Evolutionary conservation across 2,888 invertebrate genomes (phyloP).

Genomic region (Conomelus anceps): DNA sequence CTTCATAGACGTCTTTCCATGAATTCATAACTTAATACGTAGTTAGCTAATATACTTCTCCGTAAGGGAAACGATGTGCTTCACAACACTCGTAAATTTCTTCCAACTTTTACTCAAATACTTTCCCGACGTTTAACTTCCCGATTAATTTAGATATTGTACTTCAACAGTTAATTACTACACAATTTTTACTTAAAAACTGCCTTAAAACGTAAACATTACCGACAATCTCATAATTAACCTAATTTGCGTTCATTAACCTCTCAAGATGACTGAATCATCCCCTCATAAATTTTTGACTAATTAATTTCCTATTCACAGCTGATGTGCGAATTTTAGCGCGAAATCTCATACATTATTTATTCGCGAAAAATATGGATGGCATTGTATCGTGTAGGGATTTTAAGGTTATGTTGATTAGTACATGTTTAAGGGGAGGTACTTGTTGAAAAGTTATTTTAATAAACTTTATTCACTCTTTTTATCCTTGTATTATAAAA

Average conservation of each 20-base stretch:
- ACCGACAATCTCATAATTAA: neutral
- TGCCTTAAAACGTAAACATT: neutral
- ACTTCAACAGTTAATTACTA: neutral
- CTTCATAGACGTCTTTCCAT: neutral
- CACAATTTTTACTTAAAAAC: neutral
- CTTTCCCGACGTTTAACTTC: neutral
- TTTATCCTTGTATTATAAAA: too few species aligned
- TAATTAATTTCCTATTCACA: neutral
- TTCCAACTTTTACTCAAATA: neutral
- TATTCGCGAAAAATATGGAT: neutral
- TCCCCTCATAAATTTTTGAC: neutral
- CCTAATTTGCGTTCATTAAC: neutral
- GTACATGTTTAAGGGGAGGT: too few species aligned
- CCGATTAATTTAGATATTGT: neutral
- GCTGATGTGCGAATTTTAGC: neutral
- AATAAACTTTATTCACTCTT: too few species aligned
- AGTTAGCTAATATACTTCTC: neutral
- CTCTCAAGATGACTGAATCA: neutral
- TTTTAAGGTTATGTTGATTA: neutral
- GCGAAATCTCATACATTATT: neutral
- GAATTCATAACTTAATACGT: neutral
- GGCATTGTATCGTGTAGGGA: too few species aligned
- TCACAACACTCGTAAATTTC: neutral
- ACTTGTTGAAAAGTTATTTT: too few species aligned
- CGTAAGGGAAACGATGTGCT: neutral